Percentiles rank a stretch among this genome's conserved stretches.
phyloP scores from a whole-genome alignment of 2,113 vertebrate genomes.

The Tyto alba region DNA sequence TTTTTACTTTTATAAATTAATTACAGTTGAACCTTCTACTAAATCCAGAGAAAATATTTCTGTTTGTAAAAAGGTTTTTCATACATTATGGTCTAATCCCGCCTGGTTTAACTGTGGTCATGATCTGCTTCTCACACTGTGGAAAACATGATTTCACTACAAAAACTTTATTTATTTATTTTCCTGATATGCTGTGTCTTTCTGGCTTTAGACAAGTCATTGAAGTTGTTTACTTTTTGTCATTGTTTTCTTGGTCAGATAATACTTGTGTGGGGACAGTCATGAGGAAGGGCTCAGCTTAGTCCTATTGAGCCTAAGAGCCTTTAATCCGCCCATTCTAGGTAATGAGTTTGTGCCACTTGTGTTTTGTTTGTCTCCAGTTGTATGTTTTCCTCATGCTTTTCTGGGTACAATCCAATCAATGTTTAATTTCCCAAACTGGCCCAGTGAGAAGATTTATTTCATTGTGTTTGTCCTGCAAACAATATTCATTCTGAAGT shows the following conservation, averaged over 20 bases:
- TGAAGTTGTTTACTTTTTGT: background rate
- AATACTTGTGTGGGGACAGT: background rate
- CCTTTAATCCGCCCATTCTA: background rate
- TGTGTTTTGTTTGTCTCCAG: background rate
- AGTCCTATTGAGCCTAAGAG: background rate
- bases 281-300: background rate
- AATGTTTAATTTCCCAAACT: slow-evolving; percentile 51
- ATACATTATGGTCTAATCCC: background rate
- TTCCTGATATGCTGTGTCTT: background rate
- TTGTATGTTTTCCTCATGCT: background rate
- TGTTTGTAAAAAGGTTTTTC: slow-evolving; percentile 19
- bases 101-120: background rate
- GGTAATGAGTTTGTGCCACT: slow-evolving; percentile 16
- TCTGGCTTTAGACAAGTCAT: background rate
- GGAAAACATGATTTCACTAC: slow-evolving; percentile 5
- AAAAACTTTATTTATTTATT: background rate
- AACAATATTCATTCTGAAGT: slow-evolving; percentile 27
- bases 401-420: slow-evolving; percentile 36
- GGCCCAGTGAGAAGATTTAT: slow-evolving; percentile 27
- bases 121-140: background rate
- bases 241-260: background rate
- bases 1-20: slow-evolving; percentile 45
- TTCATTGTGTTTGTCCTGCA: slow-evolving; percentile 28
- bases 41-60: slow-evolving; percentile 9
- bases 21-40: slow-evolving; percentile 1